Conservation (phyloP, 2,113 vertebrate species). For the Donacobius atricapilla region DNA sequence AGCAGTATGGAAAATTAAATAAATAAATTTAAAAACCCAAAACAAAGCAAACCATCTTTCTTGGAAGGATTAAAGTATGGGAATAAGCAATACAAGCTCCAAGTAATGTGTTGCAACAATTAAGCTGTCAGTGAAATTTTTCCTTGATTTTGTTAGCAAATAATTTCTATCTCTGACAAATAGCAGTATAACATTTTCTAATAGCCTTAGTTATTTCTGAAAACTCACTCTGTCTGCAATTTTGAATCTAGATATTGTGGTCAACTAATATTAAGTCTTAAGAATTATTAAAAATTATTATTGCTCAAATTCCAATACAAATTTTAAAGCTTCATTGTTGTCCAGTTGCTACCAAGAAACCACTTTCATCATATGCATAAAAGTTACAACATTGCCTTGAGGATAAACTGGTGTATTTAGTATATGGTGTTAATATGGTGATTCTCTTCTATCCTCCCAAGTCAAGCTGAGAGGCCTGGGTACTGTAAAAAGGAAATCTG, state of each 20-base stretch:
- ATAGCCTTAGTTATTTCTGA: not conserved
- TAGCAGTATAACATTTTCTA: not conserved
- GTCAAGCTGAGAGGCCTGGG: not conserved
- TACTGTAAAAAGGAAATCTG: not conserved
- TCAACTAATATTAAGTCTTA: not conserved
- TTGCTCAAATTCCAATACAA: not conserved
- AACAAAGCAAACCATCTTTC: not conserved
- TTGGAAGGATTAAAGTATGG: not conserved
- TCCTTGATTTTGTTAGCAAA: not conserved
- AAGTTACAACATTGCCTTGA: not conserved
- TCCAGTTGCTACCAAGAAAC: not conserved
- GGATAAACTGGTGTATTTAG: not conserved
- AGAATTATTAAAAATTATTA: not conserved
- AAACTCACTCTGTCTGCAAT: not conserved
- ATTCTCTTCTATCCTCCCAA: not conserved
- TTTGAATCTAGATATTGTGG: not conserved
- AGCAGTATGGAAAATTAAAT: not conserved
- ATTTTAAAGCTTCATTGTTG: not conserved
- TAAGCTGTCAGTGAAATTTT: not conserved
- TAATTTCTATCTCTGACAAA: not conserved
- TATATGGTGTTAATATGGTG: not conserved
- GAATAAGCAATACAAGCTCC: not conserved
- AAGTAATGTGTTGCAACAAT: not conserved
- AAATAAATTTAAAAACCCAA: not conserved
- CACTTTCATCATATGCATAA: not conserved